A percentile compares a stretch with the other conserved stretches of the same genome.
Conservation (phyloP, 2,113 vertebrate genomes). For the Zosterops borbonicus region DNA sequence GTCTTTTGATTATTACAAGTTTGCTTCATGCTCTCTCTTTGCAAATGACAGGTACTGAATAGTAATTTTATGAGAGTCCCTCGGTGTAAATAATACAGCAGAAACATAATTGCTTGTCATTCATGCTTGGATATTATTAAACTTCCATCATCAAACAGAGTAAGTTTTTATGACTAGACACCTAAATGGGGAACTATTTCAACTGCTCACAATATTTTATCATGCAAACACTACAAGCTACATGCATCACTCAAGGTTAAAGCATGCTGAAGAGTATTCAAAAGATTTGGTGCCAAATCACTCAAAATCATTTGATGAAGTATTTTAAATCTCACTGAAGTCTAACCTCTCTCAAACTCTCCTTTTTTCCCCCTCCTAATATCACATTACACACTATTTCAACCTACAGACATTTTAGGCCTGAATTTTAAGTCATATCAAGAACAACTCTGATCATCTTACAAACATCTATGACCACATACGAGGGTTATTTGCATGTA, state of each 20-base stretch:
- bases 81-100: background rate
- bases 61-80: background rate
- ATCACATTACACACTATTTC: background rate
- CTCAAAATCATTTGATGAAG: background rate
- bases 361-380: background rate
- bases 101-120: background rate
- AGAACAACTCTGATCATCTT: background rate
- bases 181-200: background rate
- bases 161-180: background rate
- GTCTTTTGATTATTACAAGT: background rate
- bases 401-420: background rate
- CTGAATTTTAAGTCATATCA: background rate
- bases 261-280: background rate
- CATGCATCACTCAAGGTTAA: background rate
- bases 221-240: background rate
- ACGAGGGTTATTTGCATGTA: background rate
- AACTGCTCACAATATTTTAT: background rate
- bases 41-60: background rate
- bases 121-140: background rate
- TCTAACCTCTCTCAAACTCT: background rate
- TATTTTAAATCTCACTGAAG: background rate
- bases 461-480: background rate
- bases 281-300: background rate
- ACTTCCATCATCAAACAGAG: background rate
- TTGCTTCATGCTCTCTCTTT: background rate